Conservation (phyloP, 1,140 invertebrate species). For the Macrocentrus cingulum region DNA sequence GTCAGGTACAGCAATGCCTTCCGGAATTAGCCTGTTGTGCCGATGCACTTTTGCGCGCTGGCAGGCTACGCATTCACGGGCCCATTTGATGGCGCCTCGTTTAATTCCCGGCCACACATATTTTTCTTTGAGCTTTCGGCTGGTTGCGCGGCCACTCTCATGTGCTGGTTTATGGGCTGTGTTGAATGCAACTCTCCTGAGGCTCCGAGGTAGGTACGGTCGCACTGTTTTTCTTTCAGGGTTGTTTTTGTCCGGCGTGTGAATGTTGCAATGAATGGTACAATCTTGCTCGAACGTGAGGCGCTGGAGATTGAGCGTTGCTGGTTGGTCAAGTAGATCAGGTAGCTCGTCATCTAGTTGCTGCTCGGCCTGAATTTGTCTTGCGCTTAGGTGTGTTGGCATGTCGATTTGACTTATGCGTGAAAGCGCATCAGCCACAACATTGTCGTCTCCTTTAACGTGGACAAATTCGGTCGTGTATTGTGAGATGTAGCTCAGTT, state of each 20-base stretch:
- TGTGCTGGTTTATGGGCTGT: not conserved
- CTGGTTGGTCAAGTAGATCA: not conserved
- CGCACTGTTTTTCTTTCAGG: no score
- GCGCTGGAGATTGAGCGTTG: not conserved
- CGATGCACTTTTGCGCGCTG: conserved; percentile 5
- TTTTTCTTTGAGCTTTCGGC: not conserved
- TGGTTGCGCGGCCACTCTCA: not conserved
- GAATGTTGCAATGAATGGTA: not conserved
- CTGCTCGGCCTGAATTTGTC: not conserved
- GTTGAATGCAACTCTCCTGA: not conserved
- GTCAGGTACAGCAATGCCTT: conserved; percentile 1
- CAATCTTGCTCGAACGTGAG: not conserved
- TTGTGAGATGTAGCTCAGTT: conserved; percentile 9
- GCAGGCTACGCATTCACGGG: not conserved
- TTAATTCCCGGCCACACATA: conserved; percentile 1
- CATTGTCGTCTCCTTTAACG: conserved; percentile 7
- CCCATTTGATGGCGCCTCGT: not conserved
- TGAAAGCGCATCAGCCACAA: conserved; percentile 3
- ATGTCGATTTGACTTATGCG: not conserved
- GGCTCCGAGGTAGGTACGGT: not conserved
- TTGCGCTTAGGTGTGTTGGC: not conserved
- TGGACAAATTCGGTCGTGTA: conserved; percentile 8
- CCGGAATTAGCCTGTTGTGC: not conserved
- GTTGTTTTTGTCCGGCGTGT: not conserved
- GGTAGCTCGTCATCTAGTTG: not conserved